Evolutionary conservation across 1,140 invertebrate species (phyloP), one percentile per base, ranked within the genome.

Genomic region (Orchesella cincta): DNA sequence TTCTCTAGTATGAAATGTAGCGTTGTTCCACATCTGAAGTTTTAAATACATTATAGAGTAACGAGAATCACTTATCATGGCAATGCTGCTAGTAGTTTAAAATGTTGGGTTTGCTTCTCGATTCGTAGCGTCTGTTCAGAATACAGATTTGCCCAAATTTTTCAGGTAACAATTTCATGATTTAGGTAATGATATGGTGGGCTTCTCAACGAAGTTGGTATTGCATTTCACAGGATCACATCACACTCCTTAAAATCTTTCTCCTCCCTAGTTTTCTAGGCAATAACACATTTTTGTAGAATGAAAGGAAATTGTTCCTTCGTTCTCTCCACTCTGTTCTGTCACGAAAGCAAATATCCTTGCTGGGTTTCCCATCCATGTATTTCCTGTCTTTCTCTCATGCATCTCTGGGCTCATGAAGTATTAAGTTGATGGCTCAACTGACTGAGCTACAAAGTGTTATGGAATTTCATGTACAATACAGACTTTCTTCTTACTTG

Each of bases 391-490:
- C 62, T 67, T 5, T 62, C 54, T 16, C 33, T 14, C 62, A 67
- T 67, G 62, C 62, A 67, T 67, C 31, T 67, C n/a, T 67, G 2
- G n/a, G n/a, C 62, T 67, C 62, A 67, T 67, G 23, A 67, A 67
- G 62, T 67, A 67, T 67, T 67, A 67, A 67, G 62, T 26, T 67
- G 62, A 67, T 67, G 62, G 62, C 62, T 67, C 28, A 33, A 67
- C 28, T 31, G 62, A 67, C 26, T 67, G n/a, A n/a, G 28, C 12
- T 67, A 33, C 62, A 67, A 31, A 67, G 28, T 23, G 23, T 67
- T 67, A 67, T 74, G 18, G 73, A 74, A 74, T 51, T 51, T 74
- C 52, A 74, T 33, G 26, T n/a, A 67, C 62, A 33, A 67, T 31
- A 67, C 26, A n/a, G 12, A n/a, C 8, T 74, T 51, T 28, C 52